Base-by-base conservation (phyloP, 2,797 vertebrate species). In the Spinus pinus region DNA sequence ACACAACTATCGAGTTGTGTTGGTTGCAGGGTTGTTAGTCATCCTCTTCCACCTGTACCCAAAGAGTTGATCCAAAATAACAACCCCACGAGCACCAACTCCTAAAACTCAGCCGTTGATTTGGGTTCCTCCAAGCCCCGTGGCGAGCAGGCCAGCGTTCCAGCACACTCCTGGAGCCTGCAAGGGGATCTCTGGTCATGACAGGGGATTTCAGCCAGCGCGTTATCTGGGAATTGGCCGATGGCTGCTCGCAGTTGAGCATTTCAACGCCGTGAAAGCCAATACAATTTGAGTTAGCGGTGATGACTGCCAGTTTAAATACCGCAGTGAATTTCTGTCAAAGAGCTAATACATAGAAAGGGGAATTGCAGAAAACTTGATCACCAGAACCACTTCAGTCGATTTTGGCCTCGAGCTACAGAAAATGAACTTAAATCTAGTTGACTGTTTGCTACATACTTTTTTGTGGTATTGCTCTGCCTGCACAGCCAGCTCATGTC, bases 271-370 rank as follows among this genome's bases (percentile, higher is more conserved):
- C 67, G 8, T 97, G 96, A 97, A 98, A 98, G 98, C 98, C 98
- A 98, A 97, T 98, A 98, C 98, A 98, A 98, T 98, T 98, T 98
- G 98, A 98, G 98, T 98, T 98, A 98, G 98, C 96, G 33, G 96
- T 98, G 98, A 98, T 97, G 97, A 97, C 97, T 98, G 98, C 98
- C 97, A 98, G 96, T 98, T 98, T 98, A 98, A 98, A 98, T 98
- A 98, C 98, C 96, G 64, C 96, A 95, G 97, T 98, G 97, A 97
- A 94, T 98, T 97, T 98, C 98, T 97, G 97, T 98, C 98, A 97
- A 96, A 93, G 79, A 95, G 97, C 97, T 98, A 97, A 98, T 97
- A 96, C 86, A 74, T 31, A 95, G 98, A 91, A 97, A 92, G 93
- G 98, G 97, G 98, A 97, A 97, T 98, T 97, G 96, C 96, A 95